phyloP scores from a whole-genome alignment of 53 echinoderm and acorn worm species.

The Crossaster papposus region DNA sequence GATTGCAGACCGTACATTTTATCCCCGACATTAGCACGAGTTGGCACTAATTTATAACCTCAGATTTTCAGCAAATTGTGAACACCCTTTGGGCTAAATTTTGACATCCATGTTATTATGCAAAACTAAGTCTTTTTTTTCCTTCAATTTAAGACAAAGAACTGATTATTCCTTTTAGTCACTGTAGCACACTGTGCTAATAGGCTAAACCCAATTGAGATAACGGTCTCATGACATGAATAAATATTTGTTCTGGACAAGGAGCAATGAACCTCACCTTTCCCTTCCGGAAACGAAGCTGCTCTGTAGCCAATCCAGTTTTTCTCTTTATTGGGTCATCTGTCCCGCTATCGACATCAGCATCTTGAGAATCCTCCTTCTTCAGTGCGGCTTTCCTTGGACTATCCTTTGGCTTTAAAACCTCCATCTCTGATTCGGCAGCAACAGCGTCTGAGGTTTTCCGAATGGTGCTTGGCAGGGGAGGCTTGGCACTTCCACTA shows the following conservation, averaged over 20 bases:
- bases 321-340: conserved; percentile 66
- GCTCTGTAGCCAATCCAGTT: conserved; percentile 48
- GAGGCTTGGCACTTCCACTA: conserved; percentile 33
- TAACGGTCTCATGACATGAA: not conserved
- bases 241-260: not conserved
- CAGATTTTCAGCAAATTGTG: too few relatives aligned
- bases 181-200: too few relatives aligned
- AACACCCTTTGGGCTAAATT: too few relatives aligned
- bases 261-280: conserved; percentile 56
- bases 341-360: conserved; percentile 73
- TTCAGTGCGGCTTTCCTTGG: conserved; percentile 55
- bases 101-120: too few relatives aligned
- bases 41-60: too few relatives aligned
- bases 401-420: conserved; percentile 35
- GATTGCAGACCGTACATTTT: too few relatives aligned
- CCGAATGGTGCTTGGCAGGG: conserved; percentile 11
- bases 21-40: too few relatives aligned
- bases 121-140: too few relatives aligned
- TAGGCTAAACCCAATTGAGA: too few relatives aligned
- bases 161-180: too few relatives aligned
- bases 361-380: conserved; percentile 74
- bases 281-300: conserved; percentile 68
- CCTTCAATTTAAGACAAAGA: too few relatives aligned
- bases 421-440: not conserved
- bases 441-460: conserved; percentile 6